phyloP scores from a whole-genome alignment of 2,888 invertebrate genomes.

The Euspilapteryx auroguttella region DNA sequence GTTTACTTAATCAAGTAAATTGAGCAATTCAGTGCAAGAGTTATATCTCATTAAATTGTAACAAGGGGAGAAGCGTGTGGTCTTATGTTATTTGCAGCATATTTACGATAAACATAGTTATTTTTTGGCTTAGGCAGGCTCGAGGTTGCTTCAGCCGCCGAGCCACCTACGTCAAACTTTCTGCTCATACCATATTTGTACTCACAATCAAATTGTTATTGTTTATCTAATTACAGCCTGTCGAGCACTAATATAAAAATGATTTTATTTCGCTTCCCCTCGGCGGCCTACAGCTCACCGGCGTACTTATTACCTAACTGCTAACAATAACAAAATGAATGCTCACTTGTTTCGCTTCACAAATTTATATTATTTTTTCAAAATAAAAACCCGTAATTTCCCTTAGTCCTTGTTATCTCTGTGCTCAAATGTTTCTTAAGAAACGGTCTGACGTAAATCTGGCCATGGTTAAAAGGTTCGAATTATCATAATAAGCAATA shows the following conservation, averaged over 20 bases:
- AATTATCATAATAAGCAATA: conserved; percentile 52
- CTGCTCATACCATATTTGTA: conserved; percentile 19
- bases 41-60: no score
- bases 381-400: conserved; percentile 19
- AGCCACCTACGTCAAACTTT: conserved; percentile 10
- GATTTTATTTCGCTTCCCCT: background rate
- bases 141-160: no score
- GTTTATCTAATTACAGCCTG: conserved; percentile 35
- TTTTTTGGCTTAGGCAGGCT: no score
- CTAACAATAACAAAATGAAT: no score
- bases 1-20: no score
- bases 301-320: no score
- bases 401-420: conserved; percentile 24
- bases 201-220: conserved; percentile 31
- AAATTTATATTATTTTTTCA: conserved; percentile 1
- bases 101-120: no score
- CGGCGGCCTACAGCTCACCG: no score
- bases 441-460: conserved; percentile 22
- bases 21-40: no score
- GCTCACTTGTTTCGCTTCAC: background rate
- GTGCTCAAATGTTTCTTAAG: conserved; percentile 15
- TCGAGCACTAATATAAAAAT: conserved; percentile 13
- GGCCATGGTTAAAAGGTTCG: conserved; percentile 17
- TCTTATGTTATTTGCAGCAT: no score
- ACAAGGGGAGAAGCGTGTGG: no score